Evolutionary conservation across 2,797 vertebrate genomes (phyloP).

Genomic region (Macropus fuliginosus): DNA sequence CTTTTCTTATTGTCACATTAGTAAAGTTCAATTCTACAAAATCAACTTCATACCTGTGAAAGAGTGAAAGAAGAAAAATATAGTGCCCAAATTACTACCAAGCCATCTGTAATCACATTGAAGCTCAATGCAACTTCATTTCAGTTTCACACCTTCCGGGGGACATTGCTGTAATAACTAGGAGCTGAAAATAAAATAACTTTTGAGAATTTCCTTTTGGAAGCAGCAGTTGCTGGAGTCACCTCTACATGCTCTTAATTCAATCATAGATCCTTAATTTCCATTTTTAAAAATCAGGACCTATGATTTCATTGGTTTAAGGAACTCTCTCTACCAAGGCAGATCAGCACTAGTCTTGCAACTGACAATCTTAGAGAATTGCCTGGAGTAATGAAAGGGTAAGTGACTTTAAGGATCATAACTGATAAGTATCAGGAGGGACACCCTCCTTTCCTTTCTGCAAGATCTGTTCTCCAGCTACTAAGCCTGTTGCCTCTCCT

Average conservation of each 20-base stretch:
- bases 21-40: slow-evolving; percentile 24
- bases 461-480: not conserved
- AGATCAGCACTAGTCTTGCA: not conserved
- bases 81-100: slow-evolving; percentile 6
- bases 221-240: slow-evolving; percentile 7
- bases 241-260: slow-evolving; percentile 24
- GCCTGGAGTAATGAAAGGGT: not conserved
- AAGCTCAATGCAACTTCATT: slow-evolving; percentile 46
- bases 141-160: slow-evolving; percentile 60
- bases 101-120: not conserved
- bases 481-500: not conserved
- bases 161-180: slow-evolving; percentile 40
- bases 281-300: not conserved
- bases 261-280: not conserved
- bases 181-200: not conserved
- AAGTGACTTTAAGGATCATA: not conserved
- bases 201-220: slow-evolving; percentile 48
- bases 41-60: not conserved
- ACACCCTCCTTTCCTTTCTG: not conserved
- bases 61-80: not conserved
- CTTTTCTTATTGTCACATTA: not conserved
- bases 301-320: not conserved
- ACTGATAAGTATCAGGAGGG: not conserved
- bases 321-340: not conserved
- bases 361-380: not conserved